Conservation (phyloP, 2,113 vertebrate genomes). For the pig (Sus scrofa) region DNA sequence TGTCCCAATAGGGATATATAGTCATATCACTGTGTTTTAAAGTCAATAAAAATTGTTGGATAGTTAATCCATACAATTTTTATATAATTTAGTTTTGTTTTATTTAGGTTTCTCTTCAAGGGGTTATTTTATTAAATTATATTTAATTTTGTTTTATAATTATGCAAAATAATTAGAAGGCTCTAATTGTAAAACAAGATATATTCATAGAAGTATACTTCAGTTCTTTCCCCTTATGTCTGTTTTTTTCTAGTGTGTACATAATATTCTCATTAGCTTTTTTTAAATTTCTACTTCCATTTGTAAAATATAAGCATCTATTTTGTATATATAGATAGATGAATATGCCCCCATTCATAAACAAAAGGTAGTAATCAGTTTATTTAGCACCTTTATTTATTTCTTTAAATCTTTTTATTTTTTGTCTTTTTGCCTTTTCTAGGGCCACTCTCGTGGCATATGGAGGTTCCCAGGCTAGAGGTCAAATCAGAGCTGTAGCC, state of each 20-base stretch:
- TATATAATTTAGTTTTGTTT: not conserved
- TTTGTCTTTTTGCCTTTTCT: too few species aligned
- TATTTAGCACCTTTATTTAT: not conserved
- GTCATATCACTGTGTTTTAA: not conserved
- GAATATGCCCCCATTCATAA: not conserved
- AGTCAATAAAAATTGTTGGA: not conserved
- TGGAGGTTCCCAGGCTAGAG: too few species aligned
- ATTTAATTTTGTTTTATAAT: not conserved
- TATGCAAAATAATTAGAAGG: not conserved
- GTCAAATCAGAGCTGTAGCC: too few species aligned
- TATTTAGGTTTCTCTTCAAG: not conserved
- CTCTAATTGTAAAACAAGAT: not conserved
- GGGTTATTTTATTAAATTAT: not conserved
- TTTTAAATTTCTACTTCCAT: not conserved
- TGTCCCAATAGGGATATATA: accelerated
- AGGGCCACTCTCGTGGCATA: too few species aligned
- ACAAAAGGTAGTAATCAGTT: not conserved
- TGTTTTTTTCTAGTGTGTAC: not conserved
- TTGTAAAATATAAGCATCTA: not conserved
- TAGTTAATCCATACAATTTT: not conserved
- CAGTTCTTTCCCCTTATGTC: not conserved
- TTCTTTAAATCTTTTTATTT: too few species aligned
- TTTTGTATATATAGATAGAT: not conserved
- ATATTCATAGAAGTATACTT: not conserved
- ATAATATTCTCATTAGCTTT: slow-evolving; percentile 15